phyloP scores from a whole-genome alignment of 2,797 vertebrate genomes.

The Acipenser transmontanus region DNA sequence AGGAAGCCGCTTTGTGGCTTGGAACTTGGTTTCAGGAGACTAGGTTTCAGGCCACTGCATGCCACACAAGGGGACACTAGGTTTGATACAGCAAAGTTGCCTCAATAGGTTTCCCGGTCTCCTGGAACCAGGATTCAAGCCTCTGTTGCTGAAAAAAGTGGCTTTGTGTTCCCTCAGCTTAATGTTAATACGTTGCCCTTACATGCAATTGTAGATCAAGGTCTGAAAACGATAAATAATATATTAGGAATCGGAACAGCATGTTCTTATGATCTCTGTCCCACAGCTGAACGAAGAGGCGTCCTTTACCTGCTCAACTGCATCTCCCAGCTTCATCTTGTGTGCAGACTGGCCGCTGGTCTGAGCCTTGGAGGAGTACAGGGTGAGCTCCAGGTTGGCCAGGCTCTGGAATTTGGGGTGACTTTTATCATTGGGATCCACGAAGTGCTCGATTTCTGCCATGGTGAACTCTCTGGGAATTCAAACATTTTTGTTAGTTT shows the following conservation, averaged over 20 bases:
- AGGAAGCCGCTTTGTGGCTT: too few relatives aligned
- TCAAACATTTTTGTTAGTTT: too few relatives aligned
- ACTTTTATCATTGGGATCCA: constrained; percentile 88
- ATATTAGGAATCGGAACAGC: too few relatives aligned
- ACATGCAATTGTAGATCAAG: too few relatives aligned
- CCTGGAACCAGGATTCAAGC: too few relatives aligned
- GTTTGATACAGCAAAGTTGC: too few relatives aligned
- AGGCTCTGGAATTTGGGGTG: constrained; percentile 87
- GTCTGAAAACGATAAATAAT: too few relatives aligned
- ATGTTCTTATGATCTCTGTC: too few relatives aligned
- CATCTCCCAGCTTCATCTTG: constrained; percentile 83
- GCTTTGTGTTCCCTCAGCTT: too few relatives aligned
- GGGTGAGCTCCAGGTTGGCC: constrained; percentile 73
- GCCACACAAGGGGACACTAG: neutral
- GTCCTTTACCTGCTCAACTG: constrained; percentile 82
- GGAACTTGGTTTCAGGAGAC: neutral
- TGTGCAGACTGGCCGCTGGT: constrained; percentile 91
- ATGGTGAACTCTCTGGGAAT: constrained; percentile 90
- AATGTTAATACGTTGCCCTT: too few relatives aligned
- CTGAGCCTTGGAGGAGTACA: constrained; percentile 94
- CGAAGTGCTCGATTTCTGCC: constrained; percentile 99
- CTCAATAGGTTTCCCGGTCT: too few relatives aligned
- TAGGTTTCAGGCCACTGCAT: neutral
- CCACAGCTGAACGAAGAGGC: neutral
- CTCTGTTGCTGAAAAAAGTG: too few relatives aligned